phyloP scores from a whole-genome alignment of 1,140 invertebrate genomes.

The Aphelenchoides fujianensis region DNA sequence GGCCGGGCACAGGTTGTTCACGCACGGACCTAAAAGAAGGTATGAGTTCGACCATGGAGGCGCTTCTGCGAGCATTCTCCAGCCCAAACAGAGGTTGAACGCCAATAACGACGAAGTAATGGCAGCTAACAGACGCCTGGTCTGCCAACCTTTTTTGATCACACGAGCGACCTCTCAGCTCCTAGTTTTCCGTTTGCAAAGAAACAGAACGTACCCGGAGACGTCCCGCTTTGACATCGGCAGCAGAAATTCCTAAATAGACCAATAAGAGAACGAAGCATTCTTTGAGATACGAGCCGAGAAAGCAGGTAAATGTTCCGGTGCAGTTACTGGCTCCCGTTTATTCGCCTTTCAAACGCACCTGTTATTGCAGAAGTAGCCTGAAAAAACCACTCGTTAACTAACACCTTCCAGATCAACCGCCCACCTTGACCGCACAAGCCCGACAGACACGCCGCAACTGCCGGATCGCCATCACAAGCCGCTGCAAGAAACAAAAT shows the following conservation, averaged over 20 bases:
- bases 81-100: no score
- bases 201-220: conserved; percentile 27
- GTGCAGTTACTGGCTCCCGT: background rate
- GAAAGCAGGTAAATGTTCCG: background rate
- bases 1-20: conserved; percentile 43
- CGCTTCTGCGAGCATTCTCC: no score
- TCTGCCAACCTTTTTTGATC: no score
- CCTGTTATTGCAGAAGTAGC: conserved; percentile 48
- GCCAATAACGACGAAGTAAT: no score
- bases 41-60: no score
- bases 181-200: no score
- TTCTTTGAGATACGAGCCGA: no score
- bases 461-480: conserved; percentile 49
- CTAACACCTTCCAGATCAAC: background rate
- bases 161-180: no score
- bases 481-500: conserved; percentile 39
- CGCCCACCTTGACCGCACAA: conserved; percentile 40
- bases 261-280: no score
- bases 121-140: no score
- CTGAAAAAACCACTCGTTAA: no score
- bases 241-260: conserved; percentile 50
- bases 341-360: no score
- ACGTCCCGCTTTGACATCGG: conserved; percentile 50
- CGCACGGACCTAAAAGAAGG: conserved; percentile 42
- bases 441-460: conserved; percentile 45